Evolutionary conservation across 2,113 vertebrate species (phyloP), one percentile per base, ranked within the genome.

Genomic region (Dasyurus viverrinus): DNA sequence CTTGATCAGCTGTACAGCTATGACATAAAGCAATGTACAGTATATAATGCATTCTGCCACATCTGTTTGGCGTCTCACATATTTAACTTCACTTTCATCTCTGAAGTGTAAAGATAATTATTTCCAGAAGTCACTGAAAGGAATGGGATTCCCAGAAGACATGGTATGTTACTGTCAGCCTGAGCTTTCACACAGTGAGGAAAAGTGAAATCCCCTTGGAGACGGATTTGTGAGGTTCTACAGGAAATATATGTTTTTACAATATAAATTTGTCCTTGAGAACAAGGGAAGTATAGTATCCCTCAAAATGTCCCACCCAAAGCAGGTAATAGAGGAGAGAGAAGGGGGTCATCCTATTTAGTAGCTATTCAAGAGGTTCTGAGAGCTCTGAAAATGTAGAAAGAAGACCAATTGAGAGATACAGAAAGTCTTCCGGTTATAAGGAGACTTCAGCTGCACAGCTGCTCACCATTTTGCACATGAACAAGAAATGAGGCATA

Each of bases 21-120:
- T 95, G 97, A 98, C 97, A 97, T 8, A 76, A 97, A 96, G 97
- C 68, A 91, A 42, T 97, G 97, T 97, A 95, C 97, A 97, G 98
- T 91, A 1, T 84, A 57, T 92, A 47, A 42, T 96, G 12, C 30
- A 8, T 93, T 94, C 97, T 91, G 95, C 95, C 97, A 98, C 98
- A 97, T 98, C 97, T 97, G 98, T 96, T 97, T 91, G 96, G 96
- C 91, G 94, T 98, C 97, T 97, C 97, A 90, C 96, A 96, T 94
- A 48, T 97, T 94, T 97, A 97, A 97, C 98, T 93, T 97, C 98
- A 94, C 98, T 98, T 98, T 98, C 95, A 95, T 98, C 98, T 98
- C 96, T 95, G 92, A 95, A 97, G 89, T 60, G 92, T 97, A 97
- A 98, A 97, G 96, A 97, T 97, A 98, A 98, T 98, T 97, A 97